A percentile compares a stretch with the other conserved stretches of the same genome.
Evolutionary conservation across 2,797 vertebrate species (phyloP).

Genomic region (Lepidocolaptes lacrymiger): DNA sequence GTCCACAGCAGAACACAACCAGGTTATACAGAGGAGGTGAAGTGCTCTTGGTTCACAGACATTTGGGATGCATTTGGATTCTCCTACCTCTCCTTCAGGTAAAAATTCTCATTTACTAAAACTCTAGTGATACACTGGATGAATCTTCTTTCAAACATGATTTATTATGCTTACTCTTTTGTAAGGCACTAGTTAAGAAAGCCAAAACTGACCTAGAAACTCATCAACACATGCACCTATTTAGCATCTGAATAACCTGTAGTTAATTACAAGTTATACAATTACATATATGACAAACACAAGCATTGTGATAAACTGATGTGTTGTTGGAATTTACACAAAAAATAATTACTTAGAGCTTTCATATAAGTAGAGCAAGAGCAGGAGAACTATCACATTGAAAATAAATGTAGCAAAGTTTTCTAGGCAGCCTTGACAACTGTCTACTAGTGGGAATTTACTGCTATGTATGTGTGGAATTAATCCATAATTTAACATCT

Average conservation of each 20-base stretch:
- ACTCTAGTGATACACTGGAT: background rate
- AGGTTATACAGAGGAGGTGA: fast-evolving
- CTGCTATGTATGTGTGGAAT: background rate
- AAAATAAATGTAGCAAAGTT: background rate
- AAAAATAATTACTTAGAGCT: background rate
- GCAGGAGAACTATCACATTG: background rate
- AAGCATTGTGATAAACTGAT: background rate
- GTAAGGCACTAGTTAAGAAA: background rate
- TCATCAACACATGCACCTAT: background rate
- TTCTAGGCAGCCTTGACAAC: background rate
- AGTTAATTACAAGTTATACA: background rate
- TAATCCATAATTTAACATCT: slow-evolving; percentile 8
- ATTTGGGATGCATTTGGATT: background rate
- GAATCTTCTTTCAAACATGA: background rate
- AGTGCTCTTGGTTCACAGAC: background rate
- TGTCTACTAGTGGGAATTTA: background rate
- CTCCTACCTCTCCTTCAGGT: background rate
- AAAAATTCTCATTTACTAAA: background rate
- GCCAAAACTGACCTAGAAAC: background rate
- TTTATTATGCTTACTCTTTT: background rate
- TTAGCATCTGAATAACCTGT: background rate
- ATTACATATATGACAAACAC: background rate
- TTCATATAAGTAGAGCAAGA: background rate
- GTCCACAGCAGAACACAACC: background rate
- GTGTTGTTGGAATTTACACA: background rate